Conservation (phyloP, 2,797 vertebrate genomes). For the Petrocephalus schoutedeni region DNA sequence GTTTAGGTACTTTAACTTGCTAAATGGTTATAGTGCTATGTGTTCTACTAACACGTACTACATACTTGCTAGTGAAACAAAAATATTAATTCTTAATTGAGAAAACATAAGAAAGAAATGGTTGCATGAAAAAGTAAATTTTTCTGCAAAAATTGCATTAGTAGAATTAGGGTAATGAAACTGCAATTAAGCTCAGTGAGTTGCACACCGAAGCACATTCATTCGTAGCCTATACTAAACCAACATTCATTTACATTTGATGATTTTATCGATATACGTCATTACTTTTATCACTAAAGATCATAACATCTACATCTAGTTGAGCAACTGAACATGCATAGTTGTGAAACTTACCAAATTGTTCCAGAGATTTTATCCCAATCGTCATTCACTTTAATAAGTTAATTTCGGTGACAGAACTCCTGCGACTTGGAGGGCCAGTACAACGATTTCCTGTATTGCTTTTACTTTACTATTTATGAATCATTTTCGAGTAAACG, state of each 20-base stretch:
- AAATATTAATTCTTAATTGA: background rate
- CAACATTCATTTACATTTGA: background rate
- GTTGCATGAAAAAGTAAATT: background rate
- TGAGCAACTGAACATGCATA: background rate
- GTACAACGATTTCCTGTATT: background rate
- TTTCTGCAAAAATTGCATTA: background rate
- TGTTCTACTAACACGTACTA: background rate
- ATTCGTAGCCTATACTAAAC: background rate
- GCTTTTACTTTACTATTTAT: background rate
- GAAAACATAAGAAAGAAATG: background rate
- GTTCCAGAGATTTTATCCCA: background rate
- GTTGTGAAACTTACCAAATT: slow-evolving; percentile 10
- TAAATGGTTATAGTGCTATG: background rate
- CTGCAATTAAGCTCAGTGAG: background rate
- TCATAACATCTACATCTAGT: background rate
- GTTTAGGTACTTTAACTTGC: background rate
- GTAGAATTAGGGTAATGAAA: background rate
- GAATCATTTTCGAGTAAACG: background rate
- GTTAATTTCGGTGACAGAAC: background rate
- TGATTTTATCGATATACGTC: background rate
- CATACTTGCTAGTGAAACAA: background rate
- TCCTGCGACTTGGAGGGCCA: background rate
- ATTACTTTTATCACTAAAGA: background rate
- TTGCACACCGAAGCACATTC: background rate
- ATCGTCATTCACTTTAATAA: background rate